Percentiles rank a stretch among this genome's conserved stretches.
phyloP scores from a whole-genome alignment of 2,888 invertebrate genomes.

The Nesidiocoris tenuis region DNA sequence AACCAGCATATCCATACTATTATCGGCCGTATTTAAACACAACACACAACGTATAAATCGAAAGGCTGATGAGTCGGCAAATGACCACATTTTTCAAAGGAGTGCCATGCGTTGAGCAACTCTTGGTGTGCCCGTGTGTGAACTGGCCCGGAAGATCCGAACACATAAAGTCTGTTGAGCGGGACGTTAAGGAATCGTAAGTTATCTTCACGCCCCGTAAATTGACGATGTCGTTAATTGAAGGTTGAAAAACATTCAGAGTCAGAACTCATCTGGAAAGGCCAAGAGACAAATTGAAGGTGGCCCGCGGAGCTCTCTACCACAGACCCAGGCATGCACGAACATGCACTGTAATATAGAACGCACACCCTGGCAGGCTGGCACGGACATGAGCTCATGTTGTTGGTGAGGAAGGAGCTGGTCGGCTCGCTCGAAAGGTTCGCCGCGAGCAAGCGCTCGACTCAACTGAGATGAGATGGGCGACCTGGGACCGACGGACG shows the following conservation, averaged over 20 bases:
- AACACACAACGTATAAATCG: neutral
- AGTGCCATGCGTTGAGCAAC: no score
- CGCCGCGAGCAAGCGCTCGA: neutral
- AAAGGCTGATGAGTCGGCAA: neutral
- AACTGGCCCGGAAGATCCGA: neutral
- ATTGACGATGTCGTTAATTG: constrained; percentile 10
- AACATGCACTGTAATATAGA: neutral
- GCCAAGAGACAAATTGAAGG: constrained; percentile 35
- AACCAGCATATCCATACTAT: no score
- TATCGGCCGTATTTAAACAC: no score
- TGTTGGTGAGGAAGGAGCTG: constrained; percentile 4
- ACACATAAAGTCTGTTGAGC: neutral
- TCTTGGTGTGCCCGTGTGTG: neutral
- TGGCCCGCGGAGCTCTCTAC: constrained; percentile 7
- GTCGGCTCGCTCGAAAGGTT: neutral
- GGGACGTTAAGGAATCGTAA: neutral
- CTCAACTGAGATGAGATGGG: constrained; percentile 3
- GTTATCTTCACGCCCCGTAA: constrained; percentile 9
- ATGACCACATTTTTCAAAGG: neutral
- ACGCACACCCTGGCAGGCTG: no score
- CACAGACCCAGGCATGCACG: neutral
- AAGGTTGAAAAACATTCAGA: constrained; percentile 25
- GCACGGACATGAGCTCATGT: no score
- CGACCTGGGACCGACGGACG: neutral
- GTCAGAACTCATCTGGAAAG: constrained; percentile 18